Percentiles rank a stretch among this genome's conserved stretches.
Evolutionary conservation across 2,797 vertebrate genomes (phyloP).

Genomic region (Enteromius viviparus): DNA sequence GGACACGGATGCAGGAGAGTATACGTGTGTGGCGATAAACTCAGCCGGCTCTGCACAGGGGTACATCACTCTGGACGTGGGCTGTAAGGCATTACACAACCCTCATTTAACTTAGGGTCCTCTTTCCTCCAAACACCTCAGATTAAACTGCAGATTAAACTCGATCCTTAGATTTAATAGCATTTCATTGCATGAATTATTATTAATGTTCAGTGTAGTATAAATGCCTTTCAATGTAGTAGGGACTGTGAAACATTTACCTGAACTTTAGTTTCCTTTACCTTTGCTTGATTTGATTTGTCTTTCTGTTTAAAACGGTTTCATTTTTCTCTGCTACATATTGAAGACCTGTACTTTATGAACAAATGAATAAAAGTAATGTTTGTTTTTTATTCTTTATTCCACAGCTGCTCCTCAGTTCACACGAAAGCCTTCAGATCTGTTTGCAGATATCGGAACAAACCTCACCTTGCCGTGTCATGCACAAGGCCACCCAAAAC

Average conservation of each 20-base stretch:
- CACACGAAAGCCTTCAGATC: constrained; percentile 80
- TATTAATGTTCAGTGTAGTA: neutral
- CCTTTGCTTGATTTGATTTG: neutral
- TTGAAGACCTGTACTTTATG: neutral
- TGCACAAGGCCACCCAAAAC: constrained; percentile 86
- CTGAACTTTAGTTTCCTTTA: neutral
- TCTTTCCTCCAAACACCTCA: neutral
- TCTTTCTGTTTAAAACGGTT: neutral
- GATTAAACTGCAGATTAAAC: neutral
- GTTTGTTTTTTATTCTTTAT: constrained; percentile 3
- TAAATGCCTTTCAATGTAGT: neutral
- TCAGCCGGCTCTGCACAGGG: constrained; percentile 87
- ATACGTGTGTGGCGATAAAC: constrained; percentile 89
- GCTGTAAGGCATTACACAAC: constrained; percentile 81
- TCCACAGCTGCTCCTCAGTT: constrained; percentile 85
- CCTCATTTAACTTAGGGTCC: neutral
- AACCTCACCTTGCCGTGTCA: constrained; percentile 85
- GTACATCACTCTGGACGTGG: constrained; percentile 88
- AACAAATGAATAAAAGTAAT: neutral
- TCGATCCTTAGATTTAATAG: too few relatives aligned
- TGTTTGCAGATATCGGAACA: constrained; percentile 85
- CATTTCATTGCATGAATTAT: neutral
- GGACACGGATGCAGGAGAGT: constrained; percentile 88
- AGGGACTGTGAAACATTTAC: neutral
- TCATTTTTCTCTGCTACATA: neutral